Conservation (phyloP, 2,888 invertebrate genomes). For the Julus scanicus region DNA sequence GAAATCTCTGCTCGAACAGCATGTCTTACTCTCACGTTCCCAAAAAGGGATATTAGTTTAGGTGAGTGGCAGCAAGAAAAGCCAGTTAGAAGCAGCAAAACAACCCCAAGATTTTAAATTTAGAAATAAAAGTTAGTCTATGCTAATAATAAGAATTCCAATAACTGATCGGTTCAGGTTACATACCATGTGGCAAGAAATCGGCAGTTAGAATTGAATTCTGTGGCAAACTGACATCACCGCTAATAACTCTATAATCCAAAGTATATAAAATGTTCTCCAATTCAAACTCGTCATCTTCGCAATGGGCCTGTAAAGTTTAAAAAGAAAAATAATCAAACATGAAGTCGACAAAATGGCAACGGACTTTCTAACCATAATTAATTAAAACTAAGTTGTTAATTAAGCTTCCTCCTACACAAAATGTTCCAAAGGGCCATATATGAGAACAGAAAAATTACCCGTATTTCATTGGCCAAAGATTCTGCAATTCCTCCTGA, state of each 20-base stretch:
- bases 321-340: slow-evolving; percentile 3
- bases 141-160: not conserved
- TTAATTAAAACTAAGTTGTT: too few relatives aligned
- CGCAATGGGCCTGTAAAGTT: slow-evolving; percentile 77
- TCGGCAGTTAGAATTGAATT: slow-evolving; percentile 86
- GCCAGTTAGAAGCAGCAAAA: slow-evolving; percentile 28
- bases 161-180: not conserved
- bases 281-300: slow-evolving; percentile 85
- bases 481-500: slow-evolving; percentile 87
- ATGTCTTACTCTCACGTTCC: not conserved
- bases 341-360: not conserved
- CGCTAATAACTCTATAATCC: slow-evolving; percentile 86
- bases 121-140: not conserved
- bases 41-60: not conserved
- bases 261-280: slow-evolving; percentile 83
- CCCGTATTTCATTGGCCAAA: slow-evolving; percentile 84
- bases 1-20: not conserved
- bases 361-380: not conserved
- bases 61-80: slow-evolving; percentile 8
- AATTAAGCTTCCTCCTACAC: not conserved
- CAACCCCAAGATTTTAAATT: not conserved
- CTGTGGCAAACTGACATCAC: slow-evolving; percentile 81
- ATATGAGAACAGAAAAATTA: slow-evolving; percentile 61
- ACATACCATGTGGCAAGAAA: slow-evolving; percentile 87
- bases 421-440: not conserved